A percentile compares a stretch with the other conserved stretches of the same genome.
These are phyloP conservation scores for Antechinus stuartii DNA, from an alignment of 2,113 vertebrate genomes.

Conservation along the genomic window DNA sequence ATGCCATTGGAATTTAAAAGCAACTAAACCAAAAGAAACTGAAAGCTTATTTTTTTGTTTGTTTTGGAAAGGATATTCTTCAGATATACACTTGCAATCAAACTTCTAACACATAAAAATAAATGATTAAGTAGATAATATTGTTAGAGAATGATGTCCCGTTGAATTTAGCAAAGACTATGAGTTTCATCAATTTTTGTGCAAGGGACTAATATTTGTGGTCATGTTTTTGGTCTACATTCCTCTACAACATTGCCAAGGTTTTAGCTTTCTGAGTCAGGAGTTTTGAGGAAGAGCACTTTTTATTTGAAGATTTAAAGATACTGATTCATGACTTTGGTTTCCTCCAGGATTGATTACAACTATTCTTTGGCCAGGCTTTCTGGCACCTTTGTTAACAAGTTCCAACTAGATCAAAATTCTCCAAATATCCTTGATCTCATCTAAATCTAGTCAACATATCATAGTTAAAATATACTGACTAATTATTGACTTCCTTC, in stretches of 20 bases:
- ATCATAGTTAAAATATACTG: background rate
- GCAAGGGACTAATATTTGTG: background rate
- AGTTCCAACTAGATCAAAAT: background rate
- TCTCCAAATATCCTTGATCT: background rate
- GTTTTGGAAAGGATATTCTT: background rate
- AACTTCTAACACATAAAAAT: background rate
- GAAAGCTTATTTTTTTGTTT: background rate
- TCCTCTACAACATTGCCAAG: background rate
- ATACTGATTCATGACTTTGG: constrained; percentile 9
- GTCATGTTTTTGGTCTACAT: background rate
- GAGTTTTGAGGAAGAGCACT: background rate
- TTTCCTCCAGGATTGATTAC: background rate
- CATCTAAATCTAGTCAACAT: background rate
- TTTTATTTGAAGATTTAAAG: background rate
- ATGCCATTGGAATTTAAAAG: background rate
- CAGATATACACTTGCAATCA: background rate
- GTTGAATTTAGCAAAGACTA: background rate
- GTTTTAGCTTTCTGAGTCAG: background rate
- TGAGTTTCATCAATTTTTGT: background rate
- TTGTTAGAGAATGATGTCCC: background rate
- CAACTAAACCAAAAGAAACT: background rate
- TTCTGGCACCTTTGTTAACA: constrained; percentile 24
- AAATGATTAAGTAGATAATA: background rate
- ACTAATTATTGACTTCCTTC: background rate
- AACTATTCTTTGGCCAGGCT: background rate